Evolutionary conservation across 2,888 invertebrate genomes (phyloP), one percentile per base, ranked within the genome.

Genomic region (Phlogophora meticulosa): DNA sequence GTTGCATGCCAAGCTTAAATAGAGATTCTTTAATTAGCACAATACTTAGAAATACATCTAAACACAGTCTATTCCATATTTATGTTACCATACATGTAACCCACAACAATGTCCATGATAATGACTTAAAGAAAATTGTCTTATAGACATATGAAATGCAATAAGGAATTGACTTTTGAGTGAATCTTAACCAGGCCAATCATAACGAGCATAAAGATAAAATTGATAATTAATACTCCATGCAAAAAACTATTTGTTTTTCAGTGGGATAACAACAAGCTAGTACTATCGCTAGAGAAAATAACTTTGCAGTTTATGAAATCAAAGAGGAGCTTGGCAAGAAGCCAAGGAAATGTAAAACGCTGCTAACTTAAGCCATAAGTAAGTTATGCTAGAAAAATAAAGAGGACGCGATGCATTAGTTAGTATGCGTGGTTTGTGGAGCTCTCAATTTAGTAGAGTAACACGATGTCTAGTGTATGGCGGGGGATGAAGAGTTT

Each of bases 341-440:
- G 15, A 20, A 4, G 42, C 75, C 67, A 55, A 28, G 13, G 34
- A 13, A 10, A 40, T 51, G 53, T 49, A 38, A 36, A 59, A 55
- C 20, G 24, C 38, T 28, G 40, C 45, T 45, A 51, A 45, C 49
- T 65, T 59, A 28, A 24, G 36, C 38, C 66, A 48, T 58, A 73
- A 53, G 24, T 58, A 73, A 53, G 24, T 66, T 40, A 48, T 28
- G 42, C 15, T 43, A 7, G 9, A 20, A 66, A 48, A 65, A 49
- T 65, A 56, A 36, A 73, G 22, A 52, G 13, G 34, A 53, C 24
- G 28, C 55, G 13, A 36, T 52, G 22, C 32, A 36, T 34, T 42
- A 20, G 5, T 46, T 17, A n/a, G 51, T 42, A 28, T 11, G 24
- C 20, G n/a, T n/a, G n/a, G 4, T 34, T n/a, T 48, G 58, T 46